Conservation (phyloP, 2,113 vertebrate species). For the Daboia siamensis region DNA sequence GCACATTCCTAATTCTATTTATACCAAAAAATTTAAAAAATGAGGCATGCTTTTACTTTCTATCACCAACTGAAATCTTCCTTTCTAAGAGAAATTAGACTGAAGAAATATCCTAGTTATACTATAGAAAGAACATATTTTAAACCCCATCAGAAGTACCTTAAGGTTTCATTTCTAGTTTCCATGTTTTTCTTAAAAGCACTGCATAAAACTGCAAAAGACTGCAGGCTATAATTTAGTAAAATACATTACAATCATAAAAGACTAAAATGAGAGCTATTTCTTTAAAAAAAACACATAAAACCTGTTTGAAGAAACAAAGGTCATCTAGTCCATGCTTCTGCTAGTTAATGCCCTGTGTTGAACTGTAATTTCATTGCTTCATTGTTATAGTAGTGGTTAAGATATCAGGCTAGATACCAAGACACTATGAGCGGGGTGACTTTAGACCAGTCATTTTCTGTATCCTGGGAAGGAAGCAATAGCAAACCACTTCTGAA, state of each 20-base stretch:
- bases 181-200: conserved; percentile 8
- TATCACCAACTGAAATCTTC: background rate
- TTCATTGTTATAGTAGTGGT: background rate
- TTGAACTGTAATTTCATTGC: background rate
- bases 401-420: background rate
- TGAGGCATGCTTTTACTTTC: background rate
- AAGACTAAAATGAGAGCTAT: conserved; percentile 20
- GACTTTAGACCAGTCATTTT: background rate
- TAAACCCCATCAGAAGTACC: background rate
- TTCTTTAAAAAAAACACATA: background rate
- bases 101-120: background rate
- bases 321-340: background rate
- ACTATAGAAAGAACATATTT: background rate
- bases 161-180: background rate
- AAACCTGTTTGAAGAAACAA: background rate
- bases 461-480: background rate
- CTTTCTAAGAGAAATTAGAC: background rate
- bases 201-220: background rate
- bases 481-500: background rate
- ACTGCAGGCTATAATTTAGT: conserved; percentile 21
- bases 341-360: background rate
- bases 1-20: background rate
- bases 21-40: background rate
- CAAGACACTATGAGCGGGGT: background rate
- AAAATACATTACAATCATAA: conserved; percentile 6